phyloP scores from a whole-genome alignment of 2,797 vertebrate species.

The Helarctos malayanus region DNA sequence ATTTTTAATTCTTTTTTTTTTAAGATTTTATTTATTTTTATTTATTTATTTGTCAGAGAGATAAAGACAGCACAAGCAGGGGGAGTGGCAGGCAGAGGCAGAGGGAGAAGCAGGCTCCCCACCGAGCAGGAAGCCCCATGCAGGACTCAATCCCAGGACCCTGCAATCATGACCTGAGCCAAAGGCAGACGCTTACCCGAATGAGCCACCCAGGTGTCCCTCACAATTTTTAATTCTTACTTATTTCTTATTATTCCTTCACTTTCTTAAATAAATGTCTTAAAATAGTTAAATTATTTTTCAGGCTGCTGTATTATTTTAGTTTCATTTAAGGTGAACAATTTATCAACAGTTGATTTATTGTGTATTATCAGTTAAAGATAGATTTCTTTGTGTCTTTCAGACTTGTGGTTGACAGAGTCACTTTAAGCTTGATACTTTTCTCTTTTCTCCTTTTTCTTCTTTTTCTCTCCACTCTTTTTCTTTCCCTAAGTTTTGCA shows the following conservation, averaged over 20 bases:
- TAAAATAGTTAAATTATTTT: background rate
- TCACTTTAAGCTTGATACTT: background rate
- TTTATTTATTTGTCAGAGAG: too few species aligned
- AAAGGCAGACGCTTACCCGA: too few species aligned
- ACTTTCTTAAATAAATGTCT: background rate
- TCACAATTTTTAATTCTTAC: constrained; percentile 9
- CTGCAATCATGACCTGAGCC: too few species aligned
- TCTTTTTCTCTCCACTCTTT: background rate
- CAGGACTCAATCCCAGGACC: too few species aligned
- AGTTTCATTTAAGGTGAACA: background rate
- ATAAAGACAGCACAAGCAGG: too few species aligned
- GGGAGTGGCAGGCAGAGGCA: too few species aligned
- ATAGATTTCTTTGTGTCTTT: background rate
- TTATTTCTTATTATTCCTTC: background rate
- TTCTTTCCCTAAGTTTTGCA: background rate
- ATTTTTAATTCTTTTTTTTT: constrained; percentile 17
- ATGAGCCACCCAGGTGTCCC: too few species aligned
- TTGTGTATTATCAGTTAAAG: background rate
- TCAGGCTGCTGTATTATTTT: background rate
- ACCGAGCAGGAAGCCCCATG: too few species aligned
- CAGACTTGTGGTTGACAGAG: background rate
- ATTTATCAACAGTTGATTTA: background rate
- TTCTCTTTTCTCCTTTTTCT: background rate
- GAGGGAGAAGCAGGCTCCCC: too few species aligned
- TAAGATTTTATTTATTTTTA: too few species aligned